A percentile compares a stretch with the other conserved stretches of the same genome.
Evolutionary conservation across 2,797 vertebrate species (phyloP).

Genomic region (Cuniculus paca): DNA sequence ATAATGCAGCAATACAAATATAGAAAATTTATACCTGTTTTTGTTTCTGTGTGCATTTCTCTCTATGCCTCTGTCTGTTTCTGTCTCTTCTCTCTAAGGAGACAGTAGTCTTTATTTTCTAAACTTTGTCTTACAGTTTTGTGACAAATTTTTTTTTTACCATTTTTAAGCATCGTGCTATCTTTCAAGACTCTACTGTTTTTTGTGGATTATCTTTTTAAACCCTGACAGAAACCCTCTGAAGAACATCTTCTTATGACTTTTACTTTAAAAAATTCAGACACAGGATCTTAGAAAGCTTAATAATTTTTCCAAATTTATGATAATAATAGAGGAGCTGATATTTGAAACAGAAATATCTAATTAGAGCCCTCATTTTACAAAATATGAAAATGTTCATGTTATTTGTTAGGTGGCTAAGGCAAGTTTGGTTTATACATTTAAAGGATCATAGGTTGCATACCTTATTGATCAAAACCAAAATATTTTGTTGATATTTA

Average conservation of each 20-base stretch:
- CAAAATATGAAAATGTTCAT: background rate
- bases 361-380: background rate
- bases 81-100: background rate
- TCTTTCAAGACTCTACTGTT: background rate
- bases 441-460: background rate
- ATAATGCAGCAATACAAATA: background rate
- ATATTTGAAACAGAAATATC: background rate
- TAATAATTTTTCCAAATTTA: background rate
- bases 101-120: background rate
- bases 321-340: background rate
- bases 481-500: background rate
- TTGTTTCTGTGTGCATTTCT: background rate
- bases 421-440: background rate
- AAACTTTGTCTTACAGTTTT: slow-evolving; percentile 5
- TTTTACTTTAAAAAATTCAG: slow-evolving; percentile 40
- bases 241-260: background rate
- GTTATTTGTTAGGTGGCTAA: background rate
- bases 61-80: background rate
- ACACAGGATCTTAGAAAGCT: background rate
- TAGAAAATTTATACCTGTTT: background rate
- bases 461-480: background rate
- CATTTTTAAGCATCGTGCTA: background rate
- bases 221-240: background rate
- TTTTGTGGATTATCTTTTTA: background rate
- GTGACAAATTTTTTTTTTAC: background rate